phyloP scores from a whole-genome alignment of 2,888 invertebrate genomes.

The Chalcis sispes region DNA sequence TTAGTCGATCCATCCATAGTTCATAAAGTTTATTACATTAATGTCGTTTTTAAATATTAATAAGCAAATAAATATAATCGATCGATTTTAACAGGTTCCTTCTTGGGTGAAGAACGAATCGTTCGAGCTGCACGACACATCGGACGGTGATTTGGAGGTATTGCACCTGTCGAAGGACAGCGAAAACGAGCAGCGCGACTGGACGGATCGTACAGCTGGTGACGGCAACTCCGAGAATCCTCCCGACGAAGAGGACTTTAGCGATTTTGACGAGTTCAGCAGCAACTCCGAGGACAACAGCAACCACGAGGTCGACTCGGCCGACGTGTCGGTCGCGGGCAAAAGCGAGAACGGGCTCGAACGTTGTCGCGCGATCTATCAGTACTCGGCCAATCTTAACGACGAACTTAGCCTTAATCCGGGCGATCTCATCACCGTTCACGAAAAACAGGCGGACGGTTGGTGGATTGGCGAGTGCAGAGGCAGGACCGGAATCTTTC shows the following conservation, averaged over 20 bases:
- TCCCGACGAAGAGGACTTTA: slow-evolving; percentile 81
- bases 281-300: slow-evolving; percentile 74
- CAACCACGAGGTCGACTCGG: slow-evolving; percentile 73
- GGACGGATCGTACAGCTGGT: slow-evolving; percentile 86
- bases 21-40: neutral
- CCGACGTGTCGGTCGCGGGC: slow-evolving; percentile 58
- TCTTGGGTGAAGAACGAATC: slow-evolving; percentile 85
- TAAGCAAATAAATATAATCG: neutral
- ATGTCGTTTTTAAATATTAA: neutral
- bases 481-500: slow-evolving; percentile 92
- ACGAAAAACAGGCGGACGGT: slow-evolving; percentile 93
- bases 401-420: slow-evolving; percentile 86
- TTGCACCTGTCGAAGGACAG: slow-evolving; percentile 66
- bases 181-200: slow-evolving; percentile 78
- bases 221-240: slow-evolving; percentile 88
- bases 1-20: neutral
- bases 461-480: slow-evolving; percentile 96
- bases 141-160: slow-evolving; percentile 68
- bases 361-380: slow-evolving; percentile 89
- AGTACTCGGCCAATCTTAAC: slow-evolving; percentile 90
- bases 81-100: slow-evolving; percentile 80
- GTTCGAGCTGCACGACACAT: slow-evolving; percentile 75
- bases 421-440: slow-evolving; percentile 92
- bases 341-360: slow-evolving; percentile 64
- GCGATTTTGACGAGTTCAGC: slow-evolving; percentile 84